These are phyloP conservation scores for Erebia ligea DNA, from an alignment of 2,888 invertebrate genomes.

Conservation along the genomic window DNA sequence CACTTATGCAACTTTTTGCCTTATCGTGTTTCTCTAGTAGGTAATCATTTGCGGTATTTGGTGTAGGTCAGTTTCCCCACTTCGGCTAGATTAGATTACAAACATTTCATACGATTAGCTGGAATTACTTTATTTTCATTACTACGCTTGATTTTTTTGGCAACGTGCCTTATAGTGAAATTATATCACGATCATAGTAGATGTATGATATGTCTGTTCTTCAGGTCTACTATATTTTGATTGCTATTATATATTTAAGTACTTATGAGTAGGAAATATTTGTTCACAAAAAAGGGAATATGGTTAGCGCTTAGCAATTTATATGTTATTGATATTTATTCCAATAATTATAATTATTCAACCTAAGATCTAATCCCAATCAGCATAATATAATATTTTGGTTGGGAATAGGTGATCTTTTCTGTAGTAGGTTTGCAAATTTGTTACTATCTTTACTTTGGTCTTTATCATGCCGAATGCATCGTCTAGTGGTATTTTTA, in stretches of 20 bases:
- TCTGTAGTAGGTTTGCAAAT: background rate
- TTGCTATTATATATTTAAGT: too few relatives aligned
- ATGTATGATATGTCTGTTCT: background rate
- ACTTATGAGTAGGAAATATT: background rate
- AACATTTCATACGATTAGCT: constrained; percentile 38
- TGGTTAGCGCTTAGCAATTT: background rate
- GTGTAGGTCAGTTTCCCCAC: constrained; percentile 74
- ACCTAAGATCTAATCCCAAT: background rate
- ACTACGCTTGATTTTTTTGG: constrained; percentile 1
- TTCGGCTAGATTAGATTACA: constrained; percentile 70
- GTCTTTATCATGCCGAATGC: background rate
- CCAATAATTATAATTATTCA: background rate
- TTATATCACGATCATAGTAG: background rate
- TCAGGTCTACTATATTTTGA: background rate
- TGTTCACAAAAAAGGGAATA: background rate
- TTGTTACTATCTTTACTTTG: background rate
- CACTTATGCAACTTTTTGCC: constrained; percentile 65
- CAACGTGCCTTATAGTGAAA: background rate
- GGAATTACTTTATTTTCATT: constrained; percentile 9
- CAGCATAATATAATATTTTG: background rate
- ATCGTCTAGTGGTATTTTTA: constrained; percentile 6
- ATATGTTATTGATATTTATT: background rate
- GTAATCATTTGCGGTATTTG: constrained; percentile 62
- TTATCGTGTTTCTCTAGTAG: constrained; percentile 55
- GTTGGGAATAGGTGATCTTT: background rate